phyloP scores from a whole-genome alignment of 2,113 vertebrate species.

The Corvus cornix region DNA sequence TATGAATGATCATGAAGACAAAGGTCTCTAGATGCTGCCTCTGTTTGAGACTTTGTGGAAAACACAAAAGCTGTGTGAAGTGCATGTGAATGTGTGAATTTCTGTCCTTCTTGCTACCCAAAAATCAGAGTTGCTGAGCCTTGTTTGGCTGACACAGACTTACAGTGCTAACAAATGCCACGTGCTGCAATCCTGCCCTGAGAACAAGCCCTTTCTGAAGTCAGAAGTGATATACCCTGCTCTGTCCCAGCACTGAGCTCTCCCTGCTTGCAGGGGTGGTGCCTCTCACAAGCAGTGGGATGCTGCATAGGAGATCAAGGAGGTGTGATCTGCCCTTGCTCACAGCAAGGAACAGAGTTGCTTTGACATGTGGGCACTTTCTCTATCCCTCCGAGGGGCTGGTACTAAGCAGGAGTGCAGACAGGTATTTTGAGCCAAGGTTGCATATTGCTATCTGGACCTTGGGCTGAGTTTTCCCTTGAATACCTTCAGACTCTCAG shows the following conservation, averaged over 20 bases:
- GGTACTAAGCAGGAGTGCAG: background rate
- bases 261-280: background rate
- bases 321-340: background rate
- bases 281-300: fast-evolving
- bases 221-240: fast-evolving
- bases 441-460: fast-evolving
- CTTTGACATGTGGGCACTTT: background rate
- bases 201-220: background rate
- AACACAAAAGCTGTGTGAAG: background rate
- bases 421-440: background rate
- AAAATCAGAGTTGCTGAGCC: background rate
- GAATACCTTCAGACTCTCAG: background rate
- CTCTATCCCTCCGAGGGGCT: background rate
- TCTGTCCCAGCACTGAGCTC: fast-evolving
- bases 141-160: background rate
- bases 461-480: background rate
- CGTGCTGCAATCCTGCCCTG: fast-evolving
- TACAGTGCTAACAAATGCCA: background rate
- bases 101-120: background rate
- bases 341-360: fast-evolving
- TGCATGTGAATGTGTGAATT: background rate
- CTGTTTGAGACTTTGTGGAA: background rate
- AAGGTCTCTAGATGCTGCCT: background rate
- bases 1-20: background rate
- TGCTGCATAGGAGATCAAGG: background rate